Conservation (phyloP, 2,113 vertebrate genomes). For the Cynoglossus semilaevis region DNA sequence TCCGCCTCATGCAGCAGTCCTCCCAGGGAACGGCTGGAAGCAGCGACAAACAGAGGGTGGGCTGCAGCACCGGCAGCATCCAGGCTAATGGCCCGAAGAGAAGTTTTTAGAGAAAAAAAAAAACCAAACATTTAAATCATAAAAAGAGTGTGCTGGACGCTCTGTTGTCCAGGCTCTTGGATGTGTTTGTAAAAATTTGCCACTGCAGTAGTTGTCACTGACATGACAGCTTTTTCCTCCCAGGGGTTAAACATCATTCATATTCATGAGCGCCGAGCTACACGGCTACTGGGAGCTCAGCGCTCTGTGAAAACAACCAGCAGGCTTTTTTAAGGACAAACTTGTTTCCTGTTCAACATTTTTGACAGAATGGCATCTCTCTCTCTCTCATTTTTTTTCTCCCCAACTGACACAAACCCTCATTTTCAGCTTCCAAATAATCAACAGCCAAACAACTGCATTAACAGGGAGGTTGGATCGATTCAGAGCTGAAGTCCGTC, state of each 20-base stretch:
- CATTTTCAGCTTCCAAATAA: conserved; percentile 18
- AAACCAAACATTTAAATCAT: neutral
- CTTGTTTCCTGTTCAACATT: conserved; percentile 23
- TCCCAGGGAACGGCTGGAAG: too few species aligned
- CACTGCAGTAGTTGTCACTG: conserved; percentile 54
- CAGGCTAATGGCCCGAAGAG: neutral
- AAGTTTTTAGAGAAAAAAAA: neutral
- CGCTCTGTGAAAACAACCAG: conserved; percentile 35
- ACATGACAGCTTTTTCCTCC: conserved; percentile 52
- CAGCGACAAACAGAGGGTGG: too few species aligned
- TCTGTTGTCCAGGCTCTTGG: conserved; percentile 31
- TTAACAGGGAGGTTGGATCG: neutral
- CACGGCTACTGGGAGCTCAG: conserved; percentile 42
- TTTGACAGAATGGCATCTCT: conserved; percentile 28
- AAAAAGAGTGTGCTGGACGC: conserved; percentile 21
- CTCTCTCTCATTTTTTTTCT: conserved; percentile 5
- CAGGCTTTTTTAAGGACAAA: neutral
- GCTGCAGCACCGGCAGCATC: neutral
- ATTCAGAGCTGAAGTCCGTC: too few species aligned
- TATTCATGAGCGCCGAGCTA: conserved; percentile 57
- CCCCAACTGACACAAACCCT: neutral
- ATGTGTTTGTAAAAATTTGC: conserved; percentile 48
- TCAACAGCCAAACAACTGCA: conserved; percentile 10
- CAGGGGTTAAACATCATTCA: conserved; percentile 60
- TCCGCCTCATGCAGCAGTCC: too few species aligned